These are phyloP conservation scores for Elysia crispata DNA, from an alignment of 2,888 invertebrate genomes.

Conservation along the genomic window DNA sequence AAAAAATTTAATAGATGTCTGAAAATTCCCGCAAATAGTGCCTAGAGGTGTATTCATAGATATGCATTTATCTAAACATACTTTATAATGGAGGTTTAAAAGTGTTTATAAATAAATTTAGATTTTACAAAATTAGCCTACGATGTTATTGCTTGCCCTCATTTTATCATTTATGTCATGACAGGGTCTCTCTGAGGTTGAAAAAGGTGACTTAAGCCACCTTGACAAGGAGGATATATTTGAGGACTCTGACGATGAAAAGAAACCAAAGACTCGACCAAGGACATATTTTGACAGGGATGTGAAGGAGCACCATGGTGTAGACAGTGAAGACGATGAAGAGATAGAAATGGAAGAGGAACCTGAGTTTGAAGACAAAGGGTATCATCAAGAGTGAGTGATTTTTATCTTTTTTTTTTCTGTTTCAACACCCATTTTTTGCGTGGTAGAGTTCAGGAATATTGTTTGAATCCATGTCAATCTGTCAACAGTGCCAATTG, in stretches of 20 bases:
- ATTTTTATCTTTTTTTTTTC: neutral
- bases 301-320: conserved; percentile 59
- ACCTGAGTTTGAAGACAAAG: conserved; percentile 55
- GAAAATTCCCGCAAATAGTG: no score
- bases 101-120: no score
- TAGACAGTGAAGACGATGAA: conserved; percentile 50
- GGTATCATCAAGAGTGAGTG: conserved; percentile 73
- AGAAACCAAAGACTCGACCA: conserved; percentile 45
- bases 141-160: no score
- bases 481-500: no score
- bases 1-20: no score
- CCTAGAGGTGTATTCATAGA: no score
- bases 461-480: no score
- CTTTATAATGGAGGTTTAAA: no score
- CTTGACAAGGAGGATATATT: conserved; percentile 57
- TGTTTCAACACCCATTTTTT: neutral
- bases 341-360: conserved; percentile 57
- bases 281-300: conserved; percentile 59
- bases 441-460: no score
- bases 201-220: conserved; percentile 62
- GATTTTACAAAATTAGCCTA: no score
- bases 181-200: conserved; percentile 62
- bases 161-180: neutral
- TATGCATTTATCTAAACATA: no score
- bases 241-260: conserved; percentile 57